Evolutionary conservation across 2,113 vertebrate genomes (phyloP), one percentile per base, ranked within the genome.

Genomic region (Carassius auratus): DNA sequence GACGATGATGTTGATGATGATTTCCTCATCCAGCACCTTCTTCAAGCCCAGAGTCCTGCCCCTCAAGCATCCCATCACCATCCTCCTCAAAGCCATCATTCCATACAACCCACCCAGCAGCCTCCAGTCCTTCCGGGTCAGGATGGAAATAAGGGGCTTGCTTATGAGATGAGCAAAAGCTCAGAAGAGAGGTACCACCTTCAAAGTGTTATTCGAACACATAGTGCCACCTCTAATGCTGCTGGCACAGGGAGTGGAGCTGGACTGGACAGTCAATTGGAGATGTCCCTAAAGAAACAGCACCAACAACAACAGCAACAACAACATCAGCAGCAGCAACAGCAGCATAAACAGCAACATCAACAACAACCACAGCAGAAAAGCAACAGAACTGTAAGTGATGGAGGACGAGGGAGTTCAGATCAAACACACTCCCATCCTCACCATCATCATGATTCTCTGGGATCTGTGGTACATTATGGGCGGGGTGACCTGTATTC

Each of bases 1-100:
- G 97, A 98, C 78, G 97, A 98, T 0, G 97, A 98, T 15, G 97
- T 98, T 5, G 97, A 98, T 0, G 97, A 98, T 19, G 97, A 98
- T 64, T 98, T 98, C 87, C 92, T 98, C 69, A 98, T 98, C 59
- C 97, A 98, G 84, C 97, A 98, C 83, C 93, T 98, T 52, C 93
- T 98, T 55, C 97, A 98, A 90, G 95, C 95, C 5, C 94, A 96
- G 78, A 96, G 95, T 86, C 95, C 95, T 14, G 81, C 88, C 61
- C 93, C 94, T 50, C 94, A 94, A 89, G 26, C 89, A 78, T 87
- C 93, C 66, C 94, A 95, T 81, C 94, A 94, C 89, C 95, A 94
- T 80, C 76, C 91, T 45, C 91, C 93, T 68, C 94, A 93, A 71
- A 92, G 92, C 52, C 87, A 91, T 87, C 92, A 83, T 90, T 3